A percentile compares a stretch with the other conserved stretches of the same genome.
phyloP scores from a whole-genome alignment of 2,113 vertebrate species.

The Ascaphus truei region DNA sequence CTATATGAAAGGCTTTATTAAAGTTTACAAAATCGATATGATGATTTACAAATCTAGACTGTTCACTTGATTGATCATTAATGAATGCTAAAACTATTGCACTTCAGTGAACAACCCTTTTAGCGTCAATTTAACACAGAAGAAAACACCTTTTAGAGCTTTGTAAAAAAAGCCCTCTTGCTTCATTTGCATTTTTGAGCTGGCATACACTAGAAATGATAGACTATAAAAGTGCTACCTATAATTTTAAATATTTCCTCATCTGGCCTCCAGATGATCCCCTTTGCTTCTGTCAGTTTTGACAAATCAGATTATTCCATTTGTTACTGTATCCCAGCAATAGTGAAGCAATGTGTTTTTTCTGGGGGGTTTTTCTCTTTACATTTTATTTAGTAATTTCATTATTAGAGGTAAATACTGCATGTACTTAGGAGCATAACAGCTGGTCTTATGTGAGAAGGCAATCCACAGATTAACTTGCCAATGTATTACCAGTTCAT shows the following conservation, averaged over 20 bases:
- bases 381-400: slow-evolving; percentile 52
- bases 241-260: slow-evolving; percentile 66
- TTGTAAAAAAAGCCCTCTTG: too few relatives aligned
- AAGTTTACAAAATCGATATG: too few relatives aligned
- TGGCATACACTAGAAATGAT: slow-evolving; percentile 53
- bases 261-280: slow-evolving; percentile 73
- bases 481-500: slow-evolving; percentile 56
- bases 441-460: slow-evolving; percentile 57
- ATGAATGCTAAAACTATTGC: too few relatives aligned
- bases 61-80: too few relatives aligned
- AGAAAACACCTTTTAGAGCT: too few relatives aligned
- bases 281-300: slow-evolving; percentile 63
- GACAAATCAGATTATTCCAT: slow-evolving; percentile 76
- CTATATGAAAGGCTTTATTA: neutral
- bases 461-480: slow-evolving; percentile 60
- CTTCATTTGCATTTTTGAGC: neutral
- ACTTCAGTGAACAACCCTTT: neutral
- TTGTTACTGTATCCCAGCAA: slow-evolving; percentile 62
- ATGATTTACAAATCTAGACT: neutral
- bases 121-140: too few relatives aligned
- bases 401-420: slow-evolving; percentile 57
- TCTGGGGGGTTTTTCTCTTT: slow-evolving; percentile 41
- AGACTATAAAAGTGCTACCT: slow-evolving; percentile 64
- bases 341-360: slow-evolving; percentile 27
- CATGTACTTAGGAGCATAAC: slow-evolving; percentile 51